Percentiles rank a stretch among this genome's conserved stretches.
These are phyloP conservation scores for Cacoxenus indagator DNA, from an alignment of 2,888 invertebrate genomes.

Conservation along the genomic window DNA sequence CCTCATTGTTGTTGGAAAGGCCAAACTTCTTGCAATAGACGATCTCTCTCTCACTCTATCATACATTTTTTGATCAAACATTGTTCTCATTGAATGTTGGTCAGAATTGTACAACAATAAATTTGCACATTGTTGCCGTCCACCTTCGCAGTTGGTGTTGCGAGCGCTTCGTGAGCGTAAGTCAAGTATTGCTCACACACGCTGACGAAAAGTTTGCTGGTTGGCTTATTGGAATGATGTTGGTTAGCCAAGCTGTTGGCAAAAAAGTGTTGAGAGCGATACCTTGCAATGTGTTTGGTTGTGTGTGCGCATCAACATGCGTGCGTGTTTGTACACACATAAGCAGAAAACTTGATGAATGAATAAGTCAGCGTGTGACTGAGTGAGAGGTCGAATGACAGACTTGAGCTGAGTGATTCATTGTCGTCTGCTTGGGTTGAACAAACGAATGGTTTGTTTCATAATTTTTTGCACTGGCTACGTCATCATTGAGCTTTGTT, in stretches of 20 bases:
- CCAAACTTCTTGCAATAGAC: no score
- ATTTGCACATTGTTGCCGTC: not conserved
- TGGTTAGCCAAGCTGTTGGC: no score
- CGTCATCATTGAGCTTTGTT: not conserved
- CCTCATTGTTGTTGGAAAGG: no score
- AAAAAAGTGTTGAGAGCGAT: no score
- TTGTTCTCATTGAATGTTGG: no score
- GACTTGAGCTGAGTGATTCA: conserved; percentile 13
- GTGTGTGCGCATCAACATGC: not conserved
- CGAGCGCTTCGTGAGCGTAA: not conserved
- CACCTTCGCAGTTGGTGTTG: not conserved
- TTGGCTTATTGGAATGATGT: not conserved
- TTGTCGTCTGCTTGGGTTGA: not conserved
- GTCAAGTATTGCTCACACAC: not conserved
- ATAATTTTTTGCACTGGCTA: not conserved
- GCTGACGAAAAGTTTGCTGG: not conserved
- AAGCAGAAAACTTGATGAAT: not conserved
- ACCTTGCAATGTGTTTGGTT: not conserved
- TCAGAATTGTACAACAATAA: not conserved
- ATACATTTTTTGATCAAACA: no score
- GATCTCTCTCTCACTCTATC: no score
- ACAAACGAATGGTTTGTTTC: no score
- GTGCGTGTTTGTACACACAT: conserved; percentile 16
- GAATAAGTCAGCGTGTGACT: not conserved
- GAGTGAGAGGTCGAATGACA: no score